Evolutionary conservation across 1,140 invertebrate genomes (phyloP).

Genomic region (Drosophila tsacasi): DNA sequence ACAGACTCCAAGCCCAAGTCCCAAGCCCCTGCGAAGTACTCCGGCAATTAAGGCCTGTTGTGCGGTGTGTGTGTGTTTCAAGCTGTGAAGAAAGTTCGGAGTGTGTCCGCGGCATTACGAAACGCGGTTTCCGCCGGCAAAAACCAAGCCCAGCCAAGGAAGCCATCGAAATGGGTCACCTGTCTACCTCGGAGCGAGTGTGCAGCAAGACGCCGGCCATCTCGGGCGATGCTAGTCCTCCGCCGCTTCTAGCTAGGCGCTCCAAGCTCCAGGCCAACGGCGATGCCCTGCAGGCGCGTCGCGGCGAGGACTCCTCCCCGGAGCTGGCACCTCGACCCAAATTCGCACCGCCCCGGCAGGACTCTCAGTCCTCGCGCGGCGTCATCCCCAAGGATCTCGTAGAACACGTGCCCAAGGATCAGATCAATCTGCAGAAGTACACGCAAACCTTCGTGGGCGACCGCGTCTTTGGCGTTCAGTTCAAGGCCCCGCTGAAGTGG

Average conservation of each 20-base stretch:
- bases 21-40: constrained; percentile 39
- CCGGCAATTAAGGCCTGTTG: constrained; percentile 63
- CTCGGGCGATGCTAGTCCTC: constrained; percentile 58
- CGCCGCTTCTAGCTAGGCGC: constrained; percentile 45
- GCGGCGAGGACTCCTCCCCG: constrained; percentile 70
- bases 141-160: constrained; percentile 27
- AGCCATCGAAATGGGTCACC: constrained; percentile 75
- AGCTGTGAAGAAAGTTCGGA: constrained; percentile 77
- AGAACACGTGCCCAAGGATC: constrained; percentile 63
- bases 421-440: constrained; percentile 75
- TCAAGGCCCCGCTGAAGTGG: constrained; percentile 85
- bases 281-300: constrained; percentile 50
- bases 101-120: constrained; percentile 57
- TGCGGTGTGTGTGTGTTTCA: constrained; percentile 54
- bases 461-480: constrained; percentile 66
- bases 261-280: constrained; percentile 49
- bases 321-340: constrained; percentile 55
- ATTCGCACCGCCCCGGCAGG: constrained; percentile 15
- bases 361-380: background rate
- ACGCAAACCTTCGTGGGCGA: constrained; percentile 72
- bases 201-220: constrained; percentile 63
- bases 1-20: constrained; percentile 26
- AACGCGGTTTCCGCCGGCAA: constrained; percentile 61
- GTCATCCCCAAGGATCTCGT: constrained; percentile 45
- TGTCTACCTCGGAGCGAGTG: constrained; percentile 74